Percentiles rank a stretch among this genome's conserved stretches.
These are phyloP conservation scores for Patella caerulea DNA, from an alignment of 2,888 invertebrate species.

Conservation along the genomic window DNA sequence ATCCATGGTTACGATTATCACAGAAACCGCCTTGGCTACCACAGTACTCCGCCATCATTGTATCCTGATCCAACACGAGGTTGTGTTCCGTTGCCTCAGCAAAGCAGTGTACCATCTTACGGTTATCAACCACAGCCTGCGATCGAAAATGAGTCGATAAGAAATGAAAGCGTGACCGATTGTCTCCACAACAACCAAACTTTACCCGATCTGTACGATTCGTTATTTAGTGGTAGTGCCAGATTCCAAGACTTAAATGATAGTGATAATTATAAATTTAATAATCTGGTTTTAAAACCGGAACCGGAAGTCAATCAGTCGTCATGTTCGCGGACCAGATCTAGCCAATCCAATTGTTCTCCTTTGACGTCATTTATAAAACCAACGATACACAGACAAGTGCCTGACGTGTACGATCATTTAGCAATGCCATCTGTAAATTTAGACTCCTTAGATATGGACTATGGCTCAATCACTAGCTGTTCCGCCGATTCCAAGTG, in stretches of 20 bases:
- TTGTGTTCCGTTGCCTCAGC: background rate
- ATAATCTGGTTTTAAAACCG: constrained; percentile 8
- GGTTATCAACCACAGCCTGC: constrained; percentile 9
- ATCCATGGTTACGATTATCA: constrained; percentile 23
- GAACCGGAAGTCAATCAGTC: constrained; percentile 12
- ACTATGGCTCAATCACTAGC: background rate
- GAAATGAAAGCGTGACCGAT: constrained; percentile 7
- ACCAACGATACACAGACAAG: background rate
- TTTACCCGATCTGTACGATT: background rate
- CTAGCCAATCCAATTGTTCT: background rate
- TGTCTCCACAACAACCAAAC: background rate
- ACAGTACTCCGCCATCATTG: background rate
- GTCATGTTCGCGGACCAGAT: background rate
- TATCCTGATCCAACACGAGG: background rate
- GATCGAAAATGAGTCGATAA: constrained; percentile 3
- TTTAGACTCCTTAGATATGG: background rate
- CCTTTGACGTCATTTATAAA: background rate
- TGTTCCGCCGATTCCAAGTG: background rate
- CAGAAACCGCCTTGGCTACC: constrained; percentile 11
- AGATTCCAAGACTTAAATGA: constrained; percentile 12
- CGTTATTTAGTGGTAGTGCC: constrained; percentile 10
- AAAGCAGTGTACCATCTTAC: background rate
- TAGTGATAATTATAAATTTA: constrained; percentile 16
- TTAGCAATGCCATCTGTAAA: background rate
- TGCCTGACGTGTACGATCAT: background rate